Evolutionary conservation across 1,140 invertebrate species (phyloP).

Genomic region (Hesperophylax magnus): DNA sequence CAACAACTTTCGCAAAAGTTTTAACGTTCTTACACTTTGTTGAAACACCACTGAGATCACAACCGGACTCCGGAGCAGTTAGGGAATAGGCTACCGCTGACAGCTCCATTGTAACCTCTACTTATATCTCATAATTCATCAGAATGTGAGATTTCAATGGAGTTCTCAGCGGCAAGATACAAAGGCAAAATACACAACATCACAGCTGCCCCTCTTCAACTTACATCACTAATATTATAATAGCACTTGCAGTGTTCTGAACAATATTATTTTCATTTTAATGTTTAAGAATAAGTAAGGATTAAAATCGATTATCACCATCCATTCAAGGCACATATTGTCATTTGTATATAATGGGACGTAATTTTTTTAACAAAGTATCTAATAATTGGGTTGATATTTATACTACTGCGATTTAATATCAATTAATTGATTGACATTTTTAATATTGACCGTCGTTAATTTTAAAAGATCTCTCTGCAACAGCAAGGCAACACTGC

Average conservation of each 20-base stretch:
- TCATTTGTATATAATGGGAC: constrained; percentile 15
- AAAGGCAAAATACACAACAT: no score
- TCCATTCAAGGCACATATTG: constrained; percentile 43
- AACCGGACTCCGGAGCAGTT: constrained; percentile 46
- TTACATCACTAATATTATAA: neutral
- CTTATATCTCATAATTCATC: no score
- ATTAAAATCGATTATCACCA: constrained; percentile 42
- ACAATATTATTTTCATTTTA: constrained; percentile 10
- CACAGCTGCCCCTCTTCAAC: no score
- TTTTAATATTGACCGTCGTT: neutral
- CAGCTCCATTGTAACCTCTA: neutral
- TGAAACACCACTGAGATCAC: constrained; percentile 52
- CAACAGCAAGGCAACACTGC: no score
- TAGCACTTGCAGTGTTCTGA: constrained; percentile 42
- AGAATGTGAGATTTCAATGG: no score
- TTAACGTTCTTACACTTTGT: constrained; percentile 40
- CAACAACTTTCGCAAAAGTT: constrained; percentile 49
- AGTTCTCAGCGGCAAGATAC: no score
- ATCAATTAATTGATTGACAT: neutral
- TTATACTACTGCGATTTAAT: neutral
- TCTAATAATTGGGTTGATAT: neutral
- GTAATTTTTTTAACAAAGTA: neutral
- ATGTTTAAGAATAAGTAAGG: constrained; percentile 9
- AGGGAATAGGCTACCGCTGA: constrained; percentile 18
- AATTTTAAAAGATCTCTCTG: neutral